Conservation (phyloP, 2,113 vertebrate genomes). For the Loxodonta africana region DNA sequence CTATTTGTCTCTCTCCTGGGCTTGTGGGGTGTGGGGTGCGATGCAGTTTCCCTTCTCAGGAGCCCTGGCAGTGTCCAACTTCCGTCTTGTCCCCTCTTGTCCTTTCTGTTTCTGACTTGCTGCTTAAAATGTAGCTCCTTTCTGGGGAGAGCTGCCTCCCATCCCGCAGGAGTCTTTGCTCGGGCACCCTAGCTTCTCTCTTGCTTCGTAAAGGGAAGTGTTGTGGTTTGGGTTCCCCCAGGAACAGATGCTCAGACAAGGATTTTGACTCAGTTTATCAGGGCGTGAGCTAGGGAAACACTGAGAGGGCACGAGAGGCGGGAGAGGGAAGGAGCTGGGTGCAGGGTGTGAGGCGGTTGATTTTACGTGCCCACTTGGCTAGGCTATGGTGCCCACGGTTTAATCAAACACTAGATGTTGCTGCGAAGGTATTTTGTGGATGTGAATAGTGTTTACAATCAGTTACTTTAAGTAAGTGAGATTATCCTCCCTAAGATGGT, state of each 20-base stretch:
- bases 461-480: no score
- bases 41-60: background rate
- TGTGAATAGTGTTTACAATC: no score
- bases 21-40: no score
- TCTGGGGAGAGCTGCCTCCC: rapidly evolving
- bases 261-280: background rate
- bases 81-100: background rate
- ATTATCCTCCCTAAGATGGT: no score
- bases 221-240: background rate
- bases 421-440: no score
- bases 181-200: background rate
- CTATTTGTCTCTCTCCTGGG: background rate
- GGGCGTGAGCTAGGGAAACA: background rate
- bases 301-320: no score
- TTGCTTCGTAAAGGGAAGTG: background rate
- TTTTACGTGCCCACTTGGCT: no score
- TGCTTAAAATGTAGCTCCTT: background rate
- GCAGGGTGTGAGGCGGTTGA: background rate
- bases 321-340: background rate
- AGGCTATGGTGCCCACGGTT: no score
- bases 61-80: background rate
- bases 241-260: background rate
- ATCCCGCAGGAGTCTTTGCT: rapidly evolving
- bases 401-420: no score
- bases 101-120: background rate